These are phyloP conservation scores for Sceloporus tristichus DNA, from an alignment of 2,113 vertebrate genomes.

Conservation along the genomic window DNA sequence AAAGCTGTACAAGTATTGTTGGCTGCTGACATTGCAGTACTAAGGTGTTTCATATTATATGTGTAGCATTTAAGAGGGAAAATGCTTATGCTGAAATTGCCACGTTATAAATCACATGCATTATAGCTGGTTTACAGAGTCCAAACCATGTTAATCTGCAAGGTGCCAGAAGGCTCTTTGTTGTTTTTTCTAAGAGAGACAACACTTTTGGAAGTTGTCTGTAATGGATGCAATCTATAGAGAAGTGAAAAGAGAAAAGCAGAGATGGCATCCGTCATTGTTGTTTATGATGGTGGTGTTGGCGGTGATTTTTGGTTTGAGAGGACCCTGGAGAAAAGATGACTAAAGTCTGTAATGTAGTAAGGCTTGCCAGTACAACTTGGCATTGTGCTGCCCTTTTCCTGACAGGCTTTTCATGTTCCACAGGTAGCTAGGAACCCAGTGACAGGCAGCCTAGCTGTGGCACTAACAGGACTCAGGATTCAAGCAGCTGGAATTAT, in stretches of 20 bases:
- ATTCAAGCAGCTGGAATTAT: background rate
- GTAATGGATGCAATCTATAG: background rate
- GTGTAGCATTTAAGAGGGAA: background rate
- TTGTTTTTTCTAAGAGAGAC: background rate
- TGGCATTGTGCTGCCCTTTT: too few species aligned
- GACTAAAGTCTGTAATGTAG: background rate
- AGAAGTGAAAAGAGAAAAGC: background rate
- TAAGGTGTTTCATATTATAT: background rate
- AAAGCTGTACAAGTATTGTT: background rate
- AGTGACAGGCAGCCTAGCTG: background rate
- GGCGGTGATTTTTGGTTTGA: too few species aligned
- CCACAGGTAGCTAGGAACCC: background rate
- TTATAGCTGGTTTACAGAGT: background rate
- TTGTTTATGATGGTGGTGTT: background rate
- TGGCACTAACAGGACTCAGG: background rate
- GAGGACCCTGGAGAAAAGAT: too few species aligned
- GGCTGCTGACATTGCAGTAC: constrained; percentile 8
- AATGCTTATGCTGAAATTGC: background rate
- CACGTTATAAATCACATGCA: background rate
- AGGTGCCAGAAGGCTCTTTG: background rate
- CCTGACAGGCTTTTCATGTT: background rate
- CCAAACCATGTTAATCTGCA: background rate
- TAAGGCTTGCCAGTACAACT: too few species aligned
- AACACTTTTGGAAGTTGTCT: too few species aligned
- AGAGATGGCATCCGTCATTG: background rate